Base-by-base conservation (phyloP, 2,797 vertebrate genomes). In the Micromesistius poutassou region DNA sequence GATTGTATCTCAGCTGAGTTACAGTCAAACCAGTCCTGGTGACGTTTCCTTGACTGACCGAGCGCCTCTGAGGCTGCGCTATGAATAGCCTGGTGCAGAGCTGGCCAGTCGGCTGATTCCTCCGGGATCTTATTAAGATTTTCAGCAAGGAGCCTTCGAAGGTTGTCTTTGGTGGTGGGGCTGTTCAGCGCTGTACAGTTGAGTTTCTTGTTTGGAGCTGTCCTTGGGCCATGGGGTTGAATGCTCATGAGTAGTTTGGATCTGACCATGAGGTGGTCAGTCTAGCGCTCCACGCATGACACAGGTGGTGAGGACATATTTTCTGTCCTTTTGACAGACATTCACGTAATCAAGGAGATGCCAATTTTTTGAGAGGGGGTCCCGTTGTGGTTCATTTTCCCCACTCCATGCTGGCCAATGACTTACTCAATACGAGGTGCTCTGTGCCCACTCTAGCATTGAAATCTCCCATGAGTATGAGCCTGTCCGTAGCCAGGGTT, bases 31-130 rank as follows among this genome's bases (percentile, higher is more conserved):
- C 7, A 6, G 33, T 35, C 33, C 33, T 35, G 33, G 33, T 6
- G 33, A 35, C 33, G 33, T 35, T 35, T 35, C 38, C 22, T n/a
- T 68, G 25, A 9, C 16, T 35, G 30, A 35, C 22, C 75, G 0
- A 77, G 75, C 0, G 22, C 79, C n/a, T 74, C 75, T 74, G 12
- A 76, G 46, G 75, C 75, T 42, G 75, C 50, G 5, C 25, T 30
- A 12, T 78, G 12, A 31, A 74, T 78, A 70, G 73, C 72, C 28
- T 36, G 31, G 55, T 2, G 28, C 55, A 78, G 5, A 25, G 12
- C 72, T 74, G 72, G 5, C 73, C 75, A 22, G 16, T 38, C 33
- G 30, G 75, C 25, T 16, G 35, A 73, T 22, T 73, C 72, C 35
- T 42, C 72, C 6, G 36, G 71, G 6, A 72, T 35, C 71, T 72